Base-by-base conservation (phyloP, 2,113 vertebrate genomes). In the Neomonachus schauinslandi region DNA sequence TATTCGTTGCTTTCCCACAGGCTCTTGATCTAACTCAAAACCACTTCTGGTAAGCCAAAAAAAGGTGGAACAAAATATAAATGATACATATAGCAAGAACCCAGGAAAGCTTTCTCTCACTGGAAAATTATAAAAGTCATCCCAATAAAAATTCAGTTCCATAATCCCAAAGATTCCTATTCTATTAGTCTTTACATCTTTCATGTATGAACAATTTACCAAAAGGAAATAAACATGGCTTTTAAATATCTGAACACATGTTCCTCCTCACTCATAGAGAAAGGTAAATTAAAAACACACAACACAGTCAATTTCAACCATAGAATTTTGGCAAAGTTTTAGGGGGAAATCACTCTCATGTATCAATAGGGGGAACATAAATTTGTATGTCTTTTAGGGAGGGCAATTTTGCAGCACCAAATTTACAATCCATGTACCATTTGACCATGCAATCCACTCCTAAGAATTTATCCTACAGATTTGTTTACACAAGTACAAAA, bases 121-220 rank as follows among this genome's bases (percentile, higher is more conserved):
- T 85, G 39, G 31, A 94, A 96, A 96, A 77, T 33, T 18, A 69
- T 19, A 93, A 81, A 79, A 96, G 71, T 59, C 28, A 67, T 53
- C n/a, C 8, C 55, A 69, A 5, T 61, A 74, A 89, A 92, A 90
- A 92, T 55, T 12, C 24, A 96, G n/a, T 28, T 82, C 49, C 79
- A 63, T 26, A 42, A 91, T 26, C 36, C 22, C 33, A 59, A 76
- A 76, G 19, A 81, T 5, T 22, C 8, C 42, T 94, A 9, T 8
- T 39, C 19, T 12, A n/a, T 10, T 46, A 72, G 24, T 59, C 24
- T 81, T 91, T 55, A 65, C 19, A 53, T 55, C 8, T 87, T 91
- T 74, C 57, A 65, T 31, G 15, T 49, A n/a, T 24, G 16, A 94
- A 77, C 39, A 59, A 94, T 57, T 91, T 19, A 71, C 36, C 39